Evolutionary conservation across 2,797 vertebrate species (phyloP), one percentile per base, ranked within the genome.

Genomic region (Anniella stebbinsi): DNA sequence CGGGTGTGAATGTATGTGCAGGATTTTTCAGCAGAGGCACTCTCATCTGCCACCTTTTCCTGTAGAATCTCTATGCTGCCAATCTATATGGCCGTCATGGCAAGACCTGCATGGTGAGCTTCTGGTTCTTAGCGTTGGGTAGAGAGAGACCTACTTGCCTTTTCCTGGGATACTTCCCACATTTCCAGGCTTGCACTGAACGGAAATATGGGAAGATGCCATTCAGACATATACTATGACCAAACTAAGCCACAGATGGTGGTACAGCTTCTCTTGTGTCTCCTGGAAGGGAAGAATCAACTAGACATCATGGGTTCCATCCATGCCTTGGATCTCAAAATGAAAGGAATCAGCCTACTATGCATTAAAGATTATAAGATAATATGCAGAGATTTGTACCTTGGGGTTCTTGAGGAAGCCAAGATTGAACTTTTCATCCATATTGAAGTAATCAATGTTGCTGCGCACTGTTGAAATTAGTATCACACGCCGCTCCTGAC

Each of bases 401-500:
- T 99, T 99, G 88, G 98, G 97, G 86, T 98, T 99, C 94, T 97
- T 98, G 78, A 99, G 97, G 94, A 99, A 99, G 93, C 99, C 99
- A 85, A 99, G 97, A 66, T 95, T 97, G 92, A 99, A 99, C 0
- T 96, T 1, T n/a, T 97, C 87, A 80, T 99, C 98, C 0, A 98
- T 78, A 48, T 95, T 93, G 0, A 97, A n/a, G 85, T 98, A 97
- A 0, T 96, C 0, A 1, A 89, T 69, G 95, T 94, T 97, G 97
- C 99, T 99, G n/a, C 99, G 98, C 54, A 99, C 99, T 0, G 98
- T 94, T 33, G 98, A 99, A 95, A 99, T 98, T 91, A 99, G 88
- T 94, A 99, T 98, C 57, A 99, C 96, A 0, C 92, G 98, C 45
- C 98, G 97, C 92, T 99, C 99, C 96, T 99, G 98, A 78, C 99